Base-by-base conservation (phyloP, 2,113 vertebrate genomes). In the Chloroceryle aenea region DNA sequence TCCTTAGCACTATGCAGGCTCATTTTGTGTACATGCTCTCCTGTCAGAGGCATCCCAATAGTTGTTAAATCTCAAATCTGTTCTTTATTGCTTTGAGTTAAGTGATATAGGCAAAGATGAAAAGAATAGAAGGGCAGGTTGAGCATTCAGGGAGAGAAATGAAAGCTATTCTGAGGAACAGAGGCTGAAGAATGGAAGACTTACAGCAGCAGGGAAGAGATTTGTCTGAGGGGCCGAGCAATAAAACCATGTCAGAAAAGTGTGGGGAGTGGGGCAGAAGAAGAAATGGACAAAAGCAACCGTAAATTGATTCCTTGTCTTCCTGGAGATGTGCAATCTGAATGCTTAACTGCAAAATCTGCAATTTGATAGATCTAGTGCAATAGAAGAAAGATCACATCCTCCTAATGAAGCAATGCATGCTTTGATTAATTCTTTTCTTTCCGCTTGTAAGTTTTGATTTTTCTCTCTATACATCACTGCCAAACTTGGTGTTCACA, bases 281-380 rank as follows among this genome's bases (percentile, higher is more conserved):
- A 75, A 95, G 76, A 90, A 95, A 86, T 53, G 88, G 83, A 75
- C 83, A 89, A 93, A 96, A 50, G 64, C 0, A 0, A 48, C 69
- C 0, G 19, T 86, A 92, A 94, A 95, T 95, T 79, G 93, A 87
- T 95, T 95, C 64, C 58, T 90, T 89, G 86, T 64, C 76, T 93
- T 94, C 83, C 90, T 87, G 92, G 52, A 88, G 80, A 85, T 61
- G 80, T 56, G 73, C 79, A 90, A 90, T 96, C 92, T 80, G 42
- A 72, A 52, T 90, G 88, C 93, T 96, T 90, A 96, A 93, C 69
- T 87, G 64, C 88, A 68, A 90, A 89, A 92, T 75, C 82, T 84
- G 72, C 67, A 86, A 90, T 89, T 89, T 96, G 88, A 89, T 96
- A 87, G 76, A 92, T 96, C 73, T 96, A 76, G 40, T 82, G 26